These are phyloP conservation scores for Sorex maritimensis DNA, from an alignment of 2,797 vertebrate species.

Conservation along the genomic window DNA sequence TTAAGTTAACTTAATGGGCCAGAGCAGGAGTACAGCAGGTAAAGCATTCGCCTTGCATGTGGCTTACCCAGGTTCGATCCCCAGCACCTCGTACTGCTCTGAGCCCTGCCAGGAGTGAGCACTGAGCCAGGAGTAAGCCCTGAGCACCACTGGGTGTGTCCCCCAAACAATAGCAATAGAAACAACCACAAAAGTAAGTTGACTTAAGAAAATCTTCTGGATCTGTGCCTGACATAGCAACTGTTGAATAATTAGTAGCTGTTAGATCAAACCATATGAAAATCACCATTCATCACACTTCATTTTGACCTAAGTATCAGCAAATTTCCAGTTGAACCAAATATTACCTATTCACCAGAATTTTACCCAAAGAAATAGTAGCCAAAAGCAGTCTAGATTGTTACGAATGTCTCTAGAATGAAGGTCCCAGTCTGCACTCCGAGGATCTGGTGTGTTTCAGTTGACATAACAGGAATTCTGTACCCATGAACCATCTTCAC, in stretches of 20 bases:
- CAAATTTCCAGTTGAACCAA: conserved; percentile 1
- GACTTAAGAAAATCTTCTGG: background rate
- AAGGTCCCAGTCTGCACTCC: too few species aligned
- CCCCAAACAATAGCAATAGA: too few species aligned
- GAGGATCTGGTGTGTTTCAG: too few species aligned
- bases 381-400: background rate
- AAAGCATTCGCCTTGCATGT: too few species aligned
- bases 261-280: background rate
- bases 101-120: too few species aligned
- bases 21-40: too few species aligned
- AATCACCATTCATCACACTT: conserved; percentile 14
- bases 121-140: too few species aligned
- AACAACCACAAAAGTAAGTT: too few species aligned
- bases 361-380: conserved; percentile 18
- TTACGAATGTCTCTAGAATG: background rate
- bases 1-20: background rate
- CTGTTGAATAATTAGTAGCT: background rate
- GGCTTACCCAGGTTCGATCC: too few species aligned
- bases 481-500: background rate
- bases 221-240: background rate
- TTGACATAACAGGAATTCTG: background rate
- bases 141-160: too few species aligned
- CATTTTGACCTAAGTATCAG: conserved; percentile 5
- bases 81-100: too few species aligned
- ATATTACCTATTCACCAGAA: background rate